Conservation (phyloP, 2,113 vertebrate genomes). For the Catharus bicknelli region DNA sequence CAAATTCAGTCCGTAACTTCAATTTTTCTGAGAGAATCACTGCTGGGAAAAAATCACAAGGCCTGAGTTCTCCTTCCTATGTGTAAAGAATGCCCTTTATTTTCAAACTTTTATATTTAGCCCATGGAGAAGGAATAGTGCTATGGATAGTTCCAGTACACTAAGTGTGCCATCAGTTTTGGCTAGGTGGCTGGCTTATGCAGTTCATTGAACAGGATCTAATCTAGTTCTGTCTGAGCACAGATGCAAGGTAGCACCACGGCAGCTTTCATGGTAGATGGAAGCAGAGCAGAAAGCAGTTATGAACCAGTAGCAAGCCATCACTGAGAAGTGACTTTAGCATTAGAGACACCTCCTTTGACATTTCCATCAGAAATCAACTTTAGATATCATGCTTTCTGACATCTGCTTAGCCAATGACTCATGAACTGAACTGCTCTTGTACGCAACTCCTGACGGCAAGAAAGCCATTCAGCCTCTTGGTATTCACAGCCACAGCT, state of each 20-base stretch:
- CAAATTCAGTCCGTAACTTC: neutral
- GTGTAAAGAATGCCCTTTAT: accelerated
- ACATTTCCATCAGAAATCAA: constrained; percentile 49
- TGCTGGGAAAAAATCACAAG: neutral
- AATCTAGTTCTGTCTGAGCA: neutral
- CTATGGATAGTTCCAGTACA: neutral
- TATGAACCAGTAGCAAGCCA: neutral
- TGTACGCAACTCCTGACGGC: neutral
- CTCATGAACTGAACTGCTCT: constrained; percentile 2
- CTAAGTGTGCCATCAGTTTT: neutral
- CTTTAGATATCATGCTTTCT: constrained; percentile 12
- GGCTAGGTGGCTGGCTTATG: neutral
- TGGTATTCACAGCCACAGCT: neutral
- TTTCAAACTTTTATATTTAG: neutral
- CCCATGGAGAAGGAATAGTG: neutral
- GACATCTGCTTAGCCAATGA: constrained; percentile 25
- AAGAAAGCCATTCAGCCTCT: constrained; percentile 12
- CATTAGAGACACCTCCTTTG: neutral
- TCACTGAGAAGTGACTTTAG: neutral
- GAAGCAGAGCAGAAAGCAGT: neutral
- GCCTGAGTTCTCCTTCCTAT: neutral
- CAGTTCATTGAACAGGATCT: neutral
- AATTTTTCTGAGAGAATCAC: neutral
- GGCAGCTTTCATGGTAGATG: neutral
- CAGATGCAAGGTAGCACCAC: neutral